Conservation (phyloP, 2,888 invertebrate species). For the Endomychus coccineus region DNA sequence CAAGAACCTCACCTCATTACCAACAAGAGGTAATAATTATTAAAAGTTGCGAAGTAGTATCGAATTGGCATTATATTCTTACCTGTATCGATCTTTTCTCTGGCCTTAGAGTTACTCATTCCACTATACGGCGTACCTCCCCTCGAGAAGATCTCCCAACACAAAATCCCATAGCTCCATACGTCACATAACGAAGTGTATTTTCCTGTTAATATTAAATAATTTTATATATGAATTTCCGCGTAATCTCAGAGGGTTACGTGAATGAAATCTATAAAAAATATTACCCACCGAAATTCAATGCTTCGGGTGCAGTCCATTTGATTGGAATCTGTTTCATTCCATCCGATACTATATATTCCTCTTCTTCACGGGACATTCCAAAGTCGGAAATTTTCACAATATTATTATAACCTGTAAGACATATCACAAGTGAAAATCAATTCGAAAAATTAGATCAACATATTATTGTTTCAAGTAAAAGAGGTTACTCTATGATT, state of each 20-base stretch:
- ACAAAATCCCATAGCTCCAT: constrained; percentile 93
- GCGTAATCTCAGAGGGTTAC: too few relatives aligned
- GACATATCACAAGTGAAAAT: constrained; percentile 12
- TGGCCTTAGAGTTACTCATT: constrained; percentile 86
- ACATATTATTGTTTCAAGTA: too few relatives aligned
- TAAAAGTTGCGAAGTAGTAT: too few relatives aligned
- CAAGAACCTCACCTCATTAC: too few relatives aligned
- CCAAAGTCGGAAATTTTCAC: constrained; percentile 98
- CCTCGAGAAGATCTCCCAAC: constrained; percentile 94
- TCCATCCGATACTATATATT: constrained; percentile 93
- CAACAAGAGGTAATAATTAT: too few relatives aligned
- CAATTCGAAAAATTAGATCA: too few relatives aligned
- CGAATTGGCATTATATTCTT: constrained; percentile 29
- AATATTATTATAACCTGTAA: constrained; percentile 65
- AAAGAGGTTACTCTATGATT: too few relatives aligned
- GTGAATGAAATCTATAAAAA: too few relatives aligned
- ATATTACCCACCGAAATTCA: constrained; percentile 83
- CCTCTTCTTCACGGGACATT: constrained; percentile 95
- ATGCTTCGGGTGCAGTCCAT: constrained; percentile 96
- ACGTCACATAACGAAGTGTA: constrained; percentile 94
- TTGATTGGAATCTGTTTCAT: constrained; percentile 99
- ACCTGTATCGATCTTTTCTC: constrained; percentile 92
- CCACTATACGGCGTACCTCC: constrained; percentile 92
- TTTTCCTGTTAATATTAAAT: constrained; percentile 65
- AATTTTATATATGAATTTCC: too few relatives aligned